phyloP scores from a whole-genome alignment of 2,797 vertebrate genomes.

The Enteromius treurensis region DNA sequence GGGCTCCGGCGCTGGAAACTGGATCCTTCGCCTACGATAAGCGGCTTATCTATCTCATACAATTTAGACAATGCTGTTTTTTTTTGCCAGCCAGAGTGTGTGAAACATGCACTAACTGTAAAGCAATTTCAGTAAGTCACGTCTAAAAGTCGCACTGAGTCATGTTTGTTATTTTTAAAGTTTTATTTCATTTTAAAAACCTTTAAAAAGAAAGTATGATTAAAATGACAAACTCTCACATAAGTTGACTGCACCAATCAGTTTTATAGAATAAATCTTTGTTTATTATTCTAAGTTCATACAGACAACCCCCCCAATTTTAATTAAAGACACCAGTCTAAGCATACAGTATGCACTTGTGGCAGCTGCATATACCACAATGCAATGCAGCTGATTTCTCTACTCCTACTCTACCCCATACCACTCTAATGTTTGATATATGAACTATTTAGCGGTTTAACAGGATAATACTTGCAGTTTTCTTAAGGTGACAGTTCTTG shows the following conservation, averaged over 20 bases:
- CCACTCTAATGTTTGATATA: neutral
- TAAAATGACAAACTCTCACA: no score
- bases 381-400: neutral
- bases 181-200: neutral
- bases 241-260: neutral
- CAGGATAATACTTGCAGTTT: neutral
- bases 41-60: slow-evolving; percentile 49
- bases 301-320: neutral
- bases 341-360: neutral
- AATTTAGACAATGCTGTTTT: slow-evolving; percentile 29
- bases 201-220: neutral
- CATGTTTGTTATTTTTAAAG: neutral
- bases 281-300: neutral
- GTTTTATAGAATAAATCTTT: neutral
- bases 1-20: slow-evolving; percentile 62
- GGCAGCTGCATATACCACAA: neutral
- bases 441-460: neutral
- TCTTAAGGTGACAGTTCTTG: neutral
- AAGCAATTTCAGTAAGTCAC: neutral
- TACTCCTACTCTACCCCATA: neutral
- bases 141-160: neutral
- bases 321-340: neutral
- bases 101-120: neutral
- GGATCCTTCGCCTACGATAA: slow-evolving; percentile 54
- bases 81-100: slow-evolving; percentile 21